A percentile compares a stretch with the other conserved stretches of the same genome.
These are phyloP conservation scores for Limnodromus scolopaceus DNA, from an alignment of 2,797 vertebrate species.

Conservation along the genomic window DNA sequence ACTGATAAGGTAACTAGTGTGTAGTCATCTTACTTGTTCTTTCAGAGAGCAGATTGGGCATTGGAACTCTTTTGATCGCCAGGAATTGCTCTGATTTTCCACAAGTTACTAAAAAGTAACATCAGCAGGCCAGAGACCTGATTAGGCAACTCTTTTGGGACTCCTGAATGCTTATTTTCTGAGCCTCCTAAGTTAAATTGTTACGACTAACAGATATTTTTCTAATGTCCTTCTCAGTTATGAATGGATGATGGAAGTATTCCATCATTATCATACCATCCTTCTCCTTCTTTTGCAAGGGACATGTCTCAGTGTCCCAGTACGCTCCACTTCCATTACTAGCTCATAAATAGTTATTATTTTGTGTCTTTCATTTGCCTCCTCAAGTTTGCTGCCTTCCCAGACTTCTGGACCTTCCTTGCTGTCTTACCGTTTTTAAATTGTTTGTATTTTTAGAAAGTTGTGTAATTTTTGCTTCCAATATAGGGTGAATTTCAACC, in stretches of 20 bases:
- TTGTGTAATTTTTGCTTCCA: background rate
- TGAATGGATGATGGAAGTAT: background rate
- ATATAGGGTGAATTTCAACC: background rate
- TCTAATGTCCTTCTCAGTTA: background rate
- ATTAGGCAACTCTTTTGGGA: background rate
- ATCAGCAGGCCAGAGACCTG: background rate
- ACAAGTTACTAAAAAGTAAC: background rate
- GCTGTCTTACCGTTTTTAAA: background rate
- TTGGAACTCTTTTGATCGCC: background rate
- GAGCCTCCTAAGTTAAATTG: background rate
- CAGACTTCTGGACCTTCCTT: background rate
- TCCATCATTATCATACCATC: background rate
- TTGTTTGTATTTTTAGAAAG: background rate
- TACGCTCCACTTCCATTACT: background rate
- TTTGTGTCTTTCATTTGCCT: background rate
- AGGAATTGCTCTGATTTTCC: background rate
- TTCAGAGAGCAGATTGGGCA: rapidly evolving
- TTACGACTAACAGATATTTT: background rate
- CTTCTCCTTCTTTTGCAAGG: background rate
- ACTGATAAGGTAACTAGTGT: background rate
- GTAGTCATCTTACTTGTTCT: background rate
- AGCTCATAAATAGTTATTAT: background rate
- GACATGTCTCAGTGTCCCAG: background rate
- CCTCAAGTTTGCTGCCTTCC: background rate
- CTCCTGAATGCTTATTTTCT: background rate